Evolutionary conservation across 2,797 vertebrate genomes (phyloP).

Genomic region (Limosa lapponica): DNA sequence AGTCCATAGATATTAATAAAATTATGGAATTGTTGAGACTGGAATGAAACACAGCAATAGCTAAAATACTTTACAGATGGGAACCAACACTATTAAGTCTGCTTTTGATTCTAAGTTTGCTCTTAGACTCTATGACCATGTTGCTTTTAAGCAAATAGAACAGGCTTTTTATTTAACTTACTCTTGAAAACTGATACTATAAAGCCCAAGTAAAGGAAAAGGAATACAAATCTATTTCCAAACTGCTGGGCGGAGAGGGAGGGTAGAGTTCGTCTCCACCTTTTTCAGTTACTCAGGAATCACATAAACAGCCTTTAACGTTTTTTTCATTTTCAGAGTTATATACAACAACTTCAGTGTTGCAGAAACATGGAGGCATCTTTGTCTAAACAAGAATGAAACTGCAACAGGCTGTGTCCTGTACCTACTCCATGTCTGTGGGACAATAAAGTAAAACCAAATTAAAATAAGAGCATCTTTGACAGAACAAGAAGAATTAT

Average conservation of each 20-base stretch:
- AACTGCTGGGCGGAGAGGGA: background rate
- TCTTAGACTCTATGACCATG: background rate
- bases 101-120: background rate
- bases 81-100: background rate
- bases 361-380: background rate
- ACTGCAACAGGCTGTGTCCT: background rate
- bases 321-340: background rate
- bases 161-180: background rate
- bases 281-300: background rate
- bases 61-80: background rate
- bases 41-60: background rate
- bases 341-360: background rate
- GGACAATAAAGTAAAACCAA: background rate
- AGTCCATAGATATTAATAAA: background rate
- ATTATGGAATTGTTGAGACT: conserved; percentile 3
- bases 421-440: background rate
- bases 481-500: background rate
- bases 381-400: background rate
- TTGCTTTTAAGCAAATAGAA: background rate
- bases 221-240: background rate
- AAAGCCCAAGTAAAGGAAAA: background rate
- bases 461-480: background rate
- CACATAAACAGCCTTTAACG: background rate
- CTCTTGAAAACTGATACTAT: background rate
- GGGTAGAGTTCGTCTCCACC: background rate